Percentiles rank a stretch among this genome's conserved stretches.
Evolutionary conservation across 2,797 vertebrate genomes (phyloP).

Genomic region (Furcifer pardalis): DNA sequence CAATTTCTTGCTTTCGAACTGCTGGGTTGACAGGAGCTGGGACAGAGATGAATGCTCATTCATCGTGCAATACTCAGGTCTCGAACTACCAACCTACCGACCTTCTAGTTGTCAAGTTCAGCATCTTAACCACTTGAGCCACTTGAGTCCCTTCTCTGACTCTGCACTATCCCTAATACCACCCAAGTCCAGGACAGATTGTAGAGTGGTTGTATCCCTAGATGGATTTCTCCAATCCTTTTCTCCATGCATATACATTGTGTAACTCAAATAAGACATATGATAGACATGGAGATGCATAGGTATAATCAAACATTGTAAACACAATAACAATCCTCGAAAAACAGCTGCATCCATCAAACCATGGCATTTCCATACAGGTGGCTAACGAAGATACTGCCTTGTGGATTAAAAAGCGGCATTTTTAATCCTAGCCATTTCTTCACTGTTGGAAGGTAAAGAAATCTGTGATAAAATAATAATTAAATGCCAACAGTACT

Average conservation of each 20-base stretch:
- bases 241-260: neutral
- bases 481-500: conserved; percentile 82
- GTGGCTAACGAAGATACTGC: conserved; percentile 38
- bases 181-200: too few species aligned
- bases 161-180: too few species aligned
- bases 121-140: too few species aligned
- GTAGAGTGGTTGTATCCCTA: too few species aligned
- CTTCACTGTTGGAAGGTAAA: conserved; percentile 77
- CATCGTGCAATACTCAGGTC: too few species aligned
- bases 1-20: too few species aligned
- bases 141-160: too few species aligned
- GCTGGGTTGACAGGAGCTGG: too few species aligned
- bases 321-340: neutral
- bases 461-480: conserved; percentile 80
- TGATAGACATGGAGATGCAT: fast-evolving
- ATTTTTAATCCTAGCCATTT: conserved; percentile 64
- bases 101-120: too few species aligned
- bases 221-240: neutral
- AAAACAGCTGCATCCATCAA: neutral
- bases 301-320: conserved; percentile 12
- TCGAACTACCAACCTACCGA: too few species aligned
- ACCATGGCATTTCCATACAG: conserved; percentile 48
- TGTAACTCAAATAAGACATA: neutral
- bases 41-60: too few species aligned
- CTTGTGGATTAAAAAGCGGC: conserved; percentile 59